Evolutionary conservation across 2,113 vertebrate genomes (phyloP), one percentile per base, ranked within the genome.

Genomic region (Microtus richardsoni): DNA sequence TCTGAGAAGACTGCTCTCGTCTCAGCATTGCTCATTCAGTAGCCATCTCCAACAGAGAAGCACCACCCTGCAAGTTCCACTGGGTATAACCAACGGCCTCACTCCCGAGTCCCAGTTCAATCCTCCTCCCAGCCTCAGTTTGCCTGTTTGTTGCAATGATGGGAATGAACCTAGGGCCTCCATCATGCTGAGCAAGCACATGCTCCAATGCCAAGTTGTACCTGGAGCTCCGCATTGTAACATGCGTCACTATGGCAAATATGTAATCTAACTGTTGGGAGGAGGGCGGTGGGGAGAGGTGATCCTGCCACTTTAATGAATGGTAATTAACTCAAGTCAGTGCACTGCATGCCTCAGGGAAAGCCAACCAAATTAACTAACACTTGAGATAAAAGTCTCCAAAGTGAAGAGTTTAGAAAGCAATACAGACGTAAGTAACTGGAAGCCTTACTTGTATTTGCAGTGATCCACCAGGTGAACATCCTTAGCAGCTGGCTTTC

Each of bases 391-490:
- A 74, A 44, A 66, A 83, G 2, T 88, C 80, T 54, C 52, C 92
- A 33, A 66, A 94, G 30, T 13, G 5, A 70, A 91, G 82, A 5
- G 28, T 54, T 54, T 52, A 5, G 52, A 85, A 85, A 64, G 52
- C 71, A 95, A 79, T 22, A 88, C 3, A 39, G 52, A 39, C n/a
- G 8, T 26, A 58, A 82, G 79, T 39, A 62, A 28, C 54, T 41
- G 36, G 82, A 97, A 97, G 83, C 75, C 99, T 98, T 99, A 99
- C 99, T 99, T 99, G 98, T 99, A 99, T 98, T 99, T 99, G 98
- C 99, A 99, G 98, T 99, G 99, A 97, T 99, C 99, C 47, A 99
- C 99, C 73, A 99, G 98, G 17, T 99, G 99, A 91, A 99, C 98
- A 98, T 99, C 99, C 98, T 99, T 99, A 88, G 99, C 99, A 58